Base-by-base conservation (phyloP, 2,888 invertebrate genomes). In the Rotaria magnacalcarata region DNA sequence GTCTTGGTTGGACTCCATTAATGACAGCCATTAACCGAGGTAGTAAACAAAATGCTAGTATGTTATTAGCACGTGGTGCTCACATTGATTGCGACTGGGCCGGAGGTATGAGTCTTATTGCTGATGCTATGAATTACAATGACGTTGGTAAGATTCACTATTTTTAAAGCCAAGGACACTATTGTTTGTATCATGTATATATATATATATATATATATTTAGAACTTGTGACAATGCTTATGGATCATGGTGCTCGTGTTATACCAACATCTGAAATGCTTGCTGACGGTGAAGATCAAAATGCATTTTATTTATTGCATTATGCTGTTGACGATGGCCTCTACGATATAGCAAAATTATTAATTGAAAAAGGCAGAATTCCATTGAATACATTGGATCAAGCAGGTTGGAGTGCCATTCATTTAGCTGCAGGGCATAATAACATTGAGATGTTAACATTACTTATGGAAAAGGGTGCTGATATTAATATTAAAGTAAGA, bases 21-120 rank as follows among this genome's bases (percentile, higher is more conserved):
- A 84, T 84, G 84, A 14, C 80, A 24, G 80, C 80, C n/a, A n/a
- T 80, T 47, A 80, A 80, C n/a, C 80, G 80, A 4, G 80, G 80
- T 47, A 80, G 80, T 80, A 43, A n/a, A 47, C 10, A 43, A 80
- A 80, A 80, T n/a, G 80, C 34, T 21, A 47, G 6, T 19, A 21
- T 80, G 47, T 47, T 80, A n/a, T 80, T 80, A 47, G 47, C 10
- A n/a, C 80, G n/a, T 80, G 80, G 47, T 47, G 80, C 80, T n/a
- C 8, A 10, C 24, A 10, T 80, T n/a, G 47, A 80, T 47, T 80
- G 80, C 21, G 80, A 80, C 47, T 24, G 24, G 24, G 47, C 8
- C 11, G n/a, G n/a, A 8, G 80, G 80, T 14, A 47, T 80, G 47
- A 80, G n/a, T 47, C 47, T 80, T 47, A n/a, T 80, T 21, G 80